These are phyloP conservation scores for Pantherophis guttatus DNA, from an alignment of 2,113 vertebrate genomes.

Conservation along the genomic window DNA sequence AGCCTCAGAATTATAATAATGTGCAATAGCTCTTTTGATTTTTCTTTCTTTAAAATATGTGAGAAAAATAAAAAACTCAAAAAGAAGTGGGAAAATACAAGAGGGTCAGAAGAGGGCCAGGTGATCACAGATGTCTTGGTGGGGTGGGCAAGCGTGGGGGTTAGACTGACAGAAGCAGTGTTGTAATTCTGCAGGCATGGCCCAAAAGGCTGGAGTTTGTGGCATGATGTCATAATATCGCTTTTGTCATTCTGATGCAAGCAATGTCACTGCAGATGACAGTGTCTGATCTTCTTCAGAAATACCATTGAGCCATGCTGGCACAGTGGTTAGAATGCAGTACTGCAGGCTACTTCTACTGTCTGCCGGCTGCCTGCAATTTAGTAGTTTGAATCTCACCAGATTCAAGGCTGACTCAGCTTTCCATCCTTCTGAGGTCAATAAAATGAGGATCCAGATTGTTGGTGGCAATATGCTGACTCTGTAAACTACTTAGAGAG, in stretches of 20 bases:
- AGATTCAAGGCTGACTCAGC: too few relatives aligned
- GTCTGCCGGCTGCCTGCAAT: too few relatives aligned
- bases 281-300: neutral
- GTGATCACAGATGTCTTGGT: neutral
- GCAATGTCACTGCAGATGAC: neutral
- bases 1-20: neutral
- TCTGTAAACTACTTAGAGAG: too few relatives aligned
- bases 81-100: neutral
- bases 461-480: too few relatives aligned
- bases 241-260: neutral
- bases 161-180: neutral
- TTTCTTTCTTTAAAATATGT: neutral
- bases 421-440: too few relatives aligned
- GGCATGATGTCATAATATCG: neutral
- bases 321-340: too few relatives aligned
- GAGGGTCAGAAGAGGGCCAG: neutral
- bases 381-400: too few relatives aligned
- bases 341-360: too few relatives aligned
- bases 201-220: neutral
- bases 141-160: neutral
- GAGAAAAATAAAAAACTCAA: neutral
- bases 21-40: neutral
- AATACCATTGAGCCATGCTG: neutral
- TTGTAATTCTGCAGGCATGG: neutral
- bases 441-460: too few relatives aligned